Evolutionary conservation across 2,113 vertebrate species (phyloP).

Genomic region (Hypomesus transpacificus): DNA sequence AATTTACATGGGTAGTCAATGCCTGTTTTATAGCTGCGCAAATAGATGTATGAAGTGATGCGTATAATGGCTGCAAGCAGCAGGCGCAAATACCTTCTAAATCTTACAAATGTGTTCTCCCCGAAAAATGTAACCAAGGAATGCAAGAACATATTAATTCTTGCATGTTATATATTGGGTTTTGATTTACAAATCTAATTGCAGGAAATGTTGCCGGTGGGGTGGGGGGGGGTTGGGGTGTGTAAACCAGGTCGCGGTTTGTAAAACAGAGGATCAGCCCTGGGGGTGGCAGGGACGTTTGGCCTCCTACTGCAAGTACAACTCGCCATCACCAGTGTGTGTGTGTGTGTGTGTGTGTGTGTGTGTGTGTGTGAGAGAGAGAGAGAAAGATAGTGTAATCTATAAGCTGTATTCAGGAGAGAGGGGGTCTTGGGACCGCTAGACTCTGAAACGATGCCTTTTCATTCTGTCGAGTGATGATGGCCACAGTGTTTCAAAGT

Average conservation of each 20-base stretch:
- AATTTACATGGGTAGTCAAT: conserved; percentile 99
- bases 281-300: conserved; percentile 67
- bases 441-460: conserved; percentile 55
- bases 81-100: conserved; percentile 98
- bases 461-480: conserved; percentile 44
- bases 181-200: conserved; percentile 99
- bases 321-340: too few relatives aligned
- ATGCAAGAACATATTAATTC: conserved; percentile 98
- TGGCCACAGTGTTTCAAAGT: conserved; percentile 38
- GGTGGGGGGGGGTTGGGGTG: conserved; percentile 11
- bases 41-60: conserved; percentile 99
- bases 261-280: conserved; percentile 8
- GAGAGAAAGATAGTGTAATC: conserved; percentile 35
- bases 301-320: conserved; percentile 14
- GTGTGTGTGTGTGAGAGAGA: too few relatives aligned
- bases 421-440: conserved; percentile 46
- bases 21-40: conserved; percentile 99
- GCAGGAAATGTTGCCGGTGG: conserved; percentile 82
- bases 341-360: background rate
- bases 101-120: conserved; percentile 93
- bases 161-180: conserved; percentile 94
- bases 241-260: background rate
- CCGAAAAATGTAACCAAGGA: conserved; percentile 96
- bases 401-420: conserved; percentile 43
- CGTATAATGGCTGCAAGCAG: conserved; percentile 98